Evolutionary conservation across 2,888 invertebrate genomes (phyloP).

Genomic region (Liposcelis brunnea): DNA sequence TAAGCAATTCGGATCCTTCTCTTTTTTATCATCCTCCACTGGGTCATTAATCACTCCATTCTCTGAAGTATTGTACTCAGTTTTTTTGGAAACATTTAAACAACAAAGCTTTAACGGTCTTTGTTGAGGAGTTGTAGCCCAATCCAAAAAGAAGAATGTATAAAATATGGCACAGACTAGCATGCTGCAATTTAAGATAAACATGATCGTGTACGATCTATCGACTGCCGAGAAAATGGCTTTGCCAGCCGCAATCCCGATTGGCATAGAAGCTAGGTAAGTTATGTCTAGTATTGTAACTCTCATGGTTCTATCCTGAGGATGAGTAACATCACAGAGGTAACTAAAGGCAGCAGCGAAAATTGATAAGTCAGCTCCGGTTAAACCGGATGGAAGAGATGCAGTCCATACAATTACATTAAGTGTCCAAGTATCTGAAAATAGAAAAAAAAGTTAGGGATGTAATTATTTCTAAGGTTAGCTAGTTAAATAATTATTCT

Average conservation of each 20-base stretch:
- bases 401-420: conserved; percentile 59
- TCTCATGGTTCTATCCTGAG: conserved; percentile 52
- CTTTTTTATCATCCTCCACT: conserved; percentile 19
- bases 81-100: neutral
- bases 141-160: conserved; percentile 41
- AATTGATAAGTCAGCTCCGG: conserved; percentile 63
- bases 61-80: neutral
- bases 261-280: conserved; percentile 67
- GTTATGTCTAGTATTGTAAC: conserved; percentile 68
- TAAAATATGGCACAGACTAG: conserved; percentile 46
- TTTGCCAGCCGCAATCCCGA: conserved; percentile 57
- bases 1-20: conserved; percentile 35
- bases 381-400: conserved; percentile 54
- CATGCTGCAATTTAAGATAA: conserved; percentile 46
- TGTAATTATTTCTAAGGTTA: neutral
- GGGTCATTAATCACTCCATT: neutral
- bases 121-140: conserved; percentile 51
- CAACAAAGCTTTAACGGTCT: conserved; percentile 31
- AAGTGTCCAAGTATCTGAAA: conserved; percentile 44
- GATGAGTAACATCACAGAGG: conserved; percentile 56
- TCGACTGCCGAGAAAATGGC: conserved; percentile 30
- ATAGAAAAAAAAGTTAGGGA: neutral
- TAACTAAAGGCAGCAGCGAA: conserved; percentile 66
- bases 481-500: too few relatives aligned
- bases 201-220: conserved; percentile 54